A percentile compares a stretch with the other conserved stretches of the same genome.
Evolutionary conservation across 2,888 invertebrate species (phyloP).

Genomic region (Leptinotarsa juncta): DNA sequence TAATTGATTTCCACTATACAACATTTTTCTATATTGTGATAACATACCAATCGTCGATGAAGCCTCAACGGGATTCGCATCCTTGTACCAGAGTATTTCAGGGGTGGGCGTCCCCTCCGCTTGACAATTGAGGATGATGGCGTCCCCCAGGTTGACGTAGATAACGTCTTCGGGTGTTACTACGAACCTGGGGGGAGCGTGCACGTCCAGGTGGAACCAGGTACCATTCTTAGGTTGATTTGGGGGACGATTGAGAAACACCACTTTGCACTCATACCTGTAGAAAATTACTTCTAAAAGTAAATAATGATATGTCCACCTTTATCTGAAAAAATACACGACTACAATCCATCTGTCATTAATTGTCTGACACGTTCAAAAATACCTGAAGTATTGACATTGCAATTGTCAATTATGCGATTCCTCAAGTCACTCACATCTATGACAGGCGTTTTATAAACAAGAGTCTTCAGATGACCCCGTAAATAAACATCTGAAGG

Average conservation of each 20-base stretch:
- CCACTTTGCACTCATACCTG: slow-evolving; percentile 75
- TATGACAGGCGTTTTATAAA: no score
- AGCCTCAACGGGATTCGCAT: slow-evolving; percentile 90
- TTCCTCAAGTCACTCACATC: no score
- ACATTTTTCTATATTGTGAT: not conserved
- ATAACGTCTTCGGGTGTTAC: slow-evolving; percentile 96
- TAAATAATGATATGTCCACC: no score
- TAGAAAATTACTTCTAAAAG: not conserved
- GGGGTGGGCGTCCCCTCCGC: slow-evolving; percentile 97
- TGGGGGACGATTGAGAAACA: slow-evolving; percentile 94
- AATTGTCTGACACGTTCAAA: no score
- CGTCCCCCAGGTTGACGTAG: slow-evolving; percentile 96
- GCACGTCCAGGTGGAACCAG: slow-evolving; percentile 98
- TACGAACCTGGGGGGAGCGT: slow-evolving; percentile 95
- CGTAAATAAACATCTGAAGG: no score
- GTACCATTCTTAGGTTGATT: slow-evolving; percentile 94
- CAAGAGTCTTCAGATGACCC: no score
- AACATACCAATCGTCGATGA: slow-evolving; percentile 78
- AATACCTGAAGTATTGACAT: no score
- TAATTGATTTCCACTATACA: not conserved
- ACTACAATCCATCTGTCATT: no score
- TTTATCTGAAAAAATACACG: no score
- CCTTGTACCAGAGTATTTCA: slow-evolving; percentile 96
- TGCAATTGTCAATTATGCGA: no score
- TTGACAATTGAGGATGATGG: slow-evolving; percentile 95